Base-by-base conservation (phyloP, 64 coral and sea anemone genomes). In the Platygyra sinensis region DNA sequence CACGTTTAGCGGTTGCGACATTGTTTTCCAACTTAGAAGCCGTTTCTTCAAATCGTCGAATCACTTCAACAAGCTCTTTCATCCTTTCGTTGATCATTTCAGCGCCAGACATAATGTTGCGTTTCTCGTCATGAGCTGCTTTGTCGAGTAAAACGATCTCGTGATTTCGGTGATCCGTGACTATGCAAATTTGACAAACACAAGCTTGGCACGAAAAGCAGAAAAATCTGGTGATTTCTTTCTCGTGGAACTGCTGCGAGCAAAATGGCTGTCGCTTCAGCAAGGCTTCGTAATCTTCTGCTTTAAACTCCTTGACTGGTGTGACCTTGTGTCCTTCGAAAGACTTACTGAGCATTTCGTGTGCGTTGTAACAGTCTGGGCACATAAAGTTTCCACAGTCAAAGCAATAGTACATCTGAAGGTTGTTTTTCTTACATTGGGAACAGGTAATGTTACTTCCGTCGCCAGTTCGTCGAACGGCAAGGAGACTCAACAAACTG, bases 181-280 rank as follows among this genome's bases (percentile, higher is more conserved):
- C 62, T n/a, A 73, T 49, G 72, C 83, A 86, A 86, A 86, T 46
- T 38, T 71, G 83, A 38, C 83, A 86, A 18, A 86, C 14, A 31
- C 62, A 86, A 0, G 52, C 63, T 22, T 52, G 63, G 22, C 83
- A 86, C 83, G 67, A 51, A 52, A 19, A 25, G 36, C 83, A 86
- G 16, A 18, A 86, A 33, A 64, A 86, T 73, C 62, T 86, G 13
- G 72, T 10, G 3, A 17, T 38, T 24, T 86, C 16, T 11, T 29
- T 27, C 6, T 50, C 54, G 36, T 86, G 65, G 15, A 64, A 83
- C 30, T 52, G 42, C 12, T 86, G 4, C 20, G 49, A 50, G 20
- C 83, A 86, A 14, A 72, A 46, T 52, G 36, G 12, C 8, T 86
- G 83, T 52, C 36, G 67, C 83, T 52, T 65, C 65, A 30, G 67